Evolutionary conservation across 2,888 invertebrate species (phyloP).

Genomic region (Amphipoea oculea): DNA sequence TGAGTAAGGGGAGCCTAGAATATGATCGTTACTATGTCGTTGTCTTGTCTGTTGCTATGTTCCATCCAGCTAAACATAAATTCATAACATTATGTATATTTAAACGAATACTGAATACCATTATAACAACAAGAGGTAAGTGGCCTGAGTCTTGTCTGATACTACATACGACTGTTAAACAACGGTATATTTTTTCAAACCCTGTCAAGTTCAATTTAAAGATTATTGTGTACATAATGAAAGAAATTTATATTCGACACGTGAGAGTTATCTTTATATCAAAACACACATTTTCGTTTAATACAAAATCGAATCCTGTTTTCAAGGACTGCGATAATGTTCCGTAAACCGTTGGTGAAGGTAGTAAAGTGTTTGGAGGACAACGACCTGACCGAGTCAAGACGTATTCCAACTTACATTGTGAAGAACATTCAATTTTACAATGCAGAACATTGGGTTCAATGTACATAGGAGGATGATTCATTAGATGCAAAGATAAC

Average conservation of each 20-base stretch:
- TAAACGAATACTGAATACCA: conserved; percentile 33
- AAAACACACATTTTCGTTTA: conserved; percentile 61
- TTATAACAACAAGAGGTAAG: conserved; percentile 59
- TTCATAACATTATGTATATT: conserved; percentile 24
- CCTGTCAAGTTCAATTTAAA: conserved; percentile 58
- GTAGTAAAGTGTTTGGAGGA: conserved; percentile 86
- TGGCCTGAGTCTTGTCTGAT: conserved; percentile 57
- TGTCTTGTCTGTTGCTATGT: conserved; percentile 29
- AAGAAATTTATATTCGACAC: conserved; percentile 49
- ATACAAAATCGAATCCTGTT: conserved; percentile 82
- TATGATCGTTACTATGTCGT: conserved; percentile 13
- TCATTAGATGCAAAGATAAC: conserved; percentile 82
- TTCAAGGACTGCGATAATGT: conserved; percentile 86
- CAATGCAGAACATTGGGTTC: conserved; percentile 83
- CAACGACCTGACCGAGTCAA: conserved; percentile 87
- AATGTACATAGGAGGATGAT: conserved; percentile 79
- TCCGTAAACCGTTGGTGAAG: conserved; percentile 86
- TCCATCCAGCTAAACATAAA: conserved; percentile 27
- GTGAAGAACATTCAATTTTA: conserved; percentile 85
- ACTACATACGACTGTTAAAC: conserved; percentile 54
- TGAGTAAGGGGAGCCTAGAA: conserved; percentile 40
- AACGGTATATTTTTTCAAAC: conserved; percentile 66
- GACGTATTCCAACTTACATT: conserved; percentile 84
- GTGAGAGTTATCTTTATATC: conserved; percentile 54
- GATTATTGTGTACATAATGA: conserved; percentile 48